phyloP scores from a whole-genome alignment of 2,888 invertebrate genomes.

The Cremastobaeus sp. region DNA sequence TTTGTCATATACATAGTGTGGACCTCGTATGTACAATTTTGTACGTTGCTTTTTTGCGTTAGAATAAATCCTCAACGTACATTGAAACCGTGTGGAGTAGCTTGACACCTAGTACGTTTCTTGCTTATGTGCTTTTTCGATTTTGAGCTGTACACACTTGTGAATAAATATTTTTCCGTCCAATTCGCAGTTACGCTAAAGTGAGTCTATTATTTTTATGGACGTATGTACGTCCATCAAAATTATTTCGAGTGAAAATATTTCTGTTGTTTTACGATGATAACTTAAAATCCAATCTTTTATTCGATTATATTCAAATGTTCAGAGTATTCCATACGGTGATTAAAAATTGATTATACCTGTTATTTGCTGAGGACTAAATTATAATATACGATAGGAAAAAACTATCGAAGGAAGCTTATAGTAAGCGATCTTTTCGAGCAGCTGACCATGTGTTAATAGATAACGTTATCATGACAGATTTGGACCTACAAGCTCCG shows the following conservation, averaged over 20 bases:
- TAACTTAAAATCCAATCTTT: too few species aligned
- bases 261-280: too few species aligned
- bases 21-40: too few species aligned
- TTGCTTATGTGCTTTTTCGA: too few species aligned
- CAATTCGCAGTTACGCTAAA: conserved; percentile 6
- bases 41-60: too few species aligned
- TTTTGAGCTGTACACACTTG: too few species aligned
- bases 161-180: too few species aligned
- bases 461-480: conserved; percentile 50
- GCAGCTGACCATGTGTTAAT: conserved; percentile 44
- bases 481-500: conserved; percentile 34
- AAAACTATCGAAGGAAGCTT: conserved; percentile 3
- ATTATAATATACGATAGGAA: neutral
- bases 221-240: conserved; percentile 23
- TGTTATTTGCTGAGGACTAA: conserved; percentile 4
- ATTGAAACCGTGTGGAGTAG: too few species aligned
- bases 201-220: conserved; percentile 18
- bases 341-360: neutral
- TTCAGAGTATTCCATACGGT: neutral
- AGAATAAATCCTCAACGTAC: too few species aligned
- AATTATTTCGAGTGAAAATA: too few species aligned
- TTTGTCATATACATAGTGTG: too few species aligned
- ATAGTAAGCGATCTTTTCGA: conserved; percentile 19
- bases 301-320: conserved; percentile 18
- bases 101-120: too few species aligned